Percentiles rank a stretch among this genome's conserved stretches.
Conservation (phyloP, 2,797 vertebrate species). For the Helostoma temminkii region DNA sequence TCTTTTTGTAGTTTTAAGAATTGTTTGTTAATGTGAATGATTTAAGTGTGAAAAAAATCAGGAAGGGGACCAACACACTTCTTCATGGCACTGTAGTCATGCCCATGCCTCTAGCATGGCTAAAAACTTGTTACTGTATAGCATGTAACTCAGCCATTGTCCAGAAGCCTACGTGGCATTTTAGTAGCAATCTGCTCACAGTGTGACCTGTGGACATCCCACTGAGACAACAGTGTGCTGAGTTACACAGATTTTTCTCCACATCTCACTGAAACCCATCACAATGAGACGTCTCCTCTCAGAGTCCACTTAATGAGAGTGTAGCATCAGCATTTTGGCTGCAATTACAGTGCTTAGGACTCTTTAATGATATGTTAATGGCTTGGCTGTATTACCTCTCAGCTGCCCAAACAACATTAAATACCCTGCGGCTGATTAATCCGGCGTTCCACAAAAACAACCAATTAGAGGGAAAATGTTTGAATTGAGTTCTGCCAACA, state of each 20-base stretch:
- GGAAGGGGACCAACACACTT: too few species aligned
- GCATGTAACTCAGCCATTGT: conserved; percentile 23
- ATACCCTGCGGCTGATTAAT: conserved; percentile 80
- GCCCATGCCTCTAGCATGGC: too few species aligned
- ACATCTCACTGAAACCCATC: conserved; percentile 69
- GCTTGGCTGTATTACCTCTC: conserved; percentile 80
- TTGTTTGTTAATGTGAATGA: too few species aligned
- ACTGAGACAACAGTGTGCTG: conserved; percentile 64
- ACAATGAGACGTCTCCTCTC: conserved; percentile 59
- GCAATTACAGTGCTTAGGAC: conserved; percentile 78
- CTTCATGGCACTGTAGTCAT: too few species aligned
- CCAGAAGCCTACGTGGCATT: conserved; percentile 35
- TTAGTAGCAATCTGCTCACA: conserved; percentile 49
- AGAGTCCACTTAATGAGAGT: conserved; percentile 76
- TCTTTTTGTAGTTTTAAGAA: too few species aligned
- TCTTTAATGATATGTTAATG: conserved; percentile 85
- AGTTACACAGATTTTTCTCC: conserved; percentile 61
- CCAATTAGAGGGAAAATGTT: conserved; percentile 76
- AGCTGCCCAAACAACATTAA: conserved; percentile 84
- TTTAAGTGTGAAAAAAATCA: too few species aligned
- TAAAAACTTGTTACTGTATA: background rate
- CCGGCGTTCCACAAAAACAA: conserved; percentile 72
- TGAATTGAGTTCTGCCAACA: conserved; percentile 64
- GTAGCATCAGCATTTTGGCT: conserved; percentile 79
- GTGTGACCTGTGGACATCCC: conserved; percentile 59